Evolutionary conservation across 2,113 vertebrate genomes (phyloP), one percentile per base, ranked within the genome.

Genomic region (Phyllostomus discolor): DNA sequence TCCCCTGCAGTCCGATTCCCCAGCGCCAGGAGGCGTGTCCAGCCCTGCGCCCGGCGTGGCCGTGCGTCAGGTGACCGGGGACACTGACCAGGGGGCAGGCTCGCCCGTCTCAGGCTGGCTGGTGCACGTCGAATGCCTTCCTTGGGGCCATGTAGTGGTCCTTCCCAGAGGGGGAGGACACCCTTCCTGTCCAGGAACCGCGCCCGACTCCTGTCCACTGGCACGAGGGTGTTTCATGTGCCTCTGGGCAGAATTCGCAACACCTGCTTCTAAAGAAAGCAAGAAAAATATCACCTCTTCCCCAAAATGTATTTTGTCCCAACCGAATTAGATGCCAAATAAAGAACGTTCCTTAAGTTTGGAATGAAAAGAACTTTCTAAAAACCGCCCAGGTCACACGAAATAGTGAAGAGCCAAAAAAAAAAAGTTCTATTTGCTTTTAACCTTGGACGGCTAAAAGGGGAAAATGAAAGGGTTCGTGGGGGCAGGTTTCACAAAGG

Each of bases 301-400:
- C 50, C 24, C 19, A 11, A 80, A 90, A 86, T 96, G 43, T 78
- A 46, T 94, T 96, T 97, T 91, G 57, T 94, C 69, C 59, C 79
- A 80, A 94, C 54, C 76, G 67, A 96, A 85, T 84, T 91, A 38
- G 64, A 84, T n/a, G 91, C 82, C 88, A 97, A 94, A 95, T 88
- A 93, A 95, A 96, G 93, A 86, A 46, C 54, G 73, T 91, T 94
- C 89, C 89, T 93, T 90, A 84, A 91, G 50, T 95, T 88, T 50
- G 33, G 67, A 94, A 94, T 80, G 69, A 96, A 85, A 52, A 92
- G 75, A 64, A 87, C 35, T 72, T 97, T 94, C 93, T 95, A 93
- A 96, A 97, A 97, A 87, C 79, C 76, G n/a, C 52, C 73, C 43
- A 96, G 79, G 91, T 96, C 88, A 93, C 88, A 87, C 64, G 90